phyloP scores from a whole-genome alignment of 2,797 vertebrate species.

The Enteromius argenteus region DNA sequence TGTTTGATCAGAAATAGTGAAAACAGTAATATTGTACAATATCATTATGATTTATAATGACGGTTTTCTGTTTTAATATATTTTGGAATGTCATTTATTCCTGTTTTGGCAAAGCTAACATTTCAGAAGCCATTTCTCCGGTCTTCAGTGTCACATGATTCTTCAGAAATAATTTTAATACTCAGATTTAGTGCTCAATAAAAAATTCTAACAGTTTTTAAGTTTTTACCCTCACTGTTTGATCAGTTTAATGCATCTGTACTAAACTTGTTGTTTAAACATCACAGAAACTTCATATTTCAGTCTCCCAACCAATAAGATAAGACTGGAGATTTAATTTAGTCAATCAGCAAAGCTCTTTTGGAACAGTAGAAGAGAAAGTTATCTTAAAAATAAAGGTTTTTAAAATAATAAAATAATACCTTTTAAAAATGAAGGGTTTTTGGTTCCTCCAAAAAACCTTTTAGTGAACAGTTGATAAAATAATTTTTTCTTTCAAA shows the following conservation, averaged over 20 bases:
- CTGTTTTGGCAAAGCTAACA: background rate
- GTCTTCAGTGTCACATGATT: background rate
- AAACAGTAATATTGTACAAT: background rate
- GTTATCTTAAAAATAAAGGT: background rate
- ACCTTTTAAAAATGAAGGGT: background rate
- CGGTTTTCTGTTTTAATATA: background rate
- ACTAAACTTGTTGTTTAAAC: background rate
- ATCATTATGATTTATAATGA: background rate
- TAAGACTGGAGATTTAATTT: conserved; percentile 9
- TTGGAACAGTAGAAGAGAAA: background rate
- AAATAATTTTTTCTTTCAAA: too few species aligned
- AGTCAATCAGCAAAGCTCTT: conserved; percentile 14
- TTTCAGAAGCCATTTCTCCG: background rate
- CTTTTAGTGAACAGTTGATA: too few species aligned
- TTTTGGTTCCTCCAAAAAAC: background rate
- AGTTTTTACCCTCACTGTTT: background rate
- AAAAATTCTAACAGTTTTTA: background rate
- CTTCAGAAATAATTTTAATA: background rate
- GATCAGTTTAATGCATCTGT: background rate
- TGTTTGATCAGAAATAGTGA: background rate
- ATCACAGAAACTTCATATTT: background rate
- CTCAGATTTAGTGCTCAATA: background rate
- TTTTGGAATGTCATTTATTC: background rate
- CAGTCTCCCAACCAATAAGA: background rate
- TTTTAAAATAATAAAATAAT: background rate